phyloP scores from a whole-genome alignment of 1,140 invertebrate genomes.

The Metaphire vulgaris region DNA sequence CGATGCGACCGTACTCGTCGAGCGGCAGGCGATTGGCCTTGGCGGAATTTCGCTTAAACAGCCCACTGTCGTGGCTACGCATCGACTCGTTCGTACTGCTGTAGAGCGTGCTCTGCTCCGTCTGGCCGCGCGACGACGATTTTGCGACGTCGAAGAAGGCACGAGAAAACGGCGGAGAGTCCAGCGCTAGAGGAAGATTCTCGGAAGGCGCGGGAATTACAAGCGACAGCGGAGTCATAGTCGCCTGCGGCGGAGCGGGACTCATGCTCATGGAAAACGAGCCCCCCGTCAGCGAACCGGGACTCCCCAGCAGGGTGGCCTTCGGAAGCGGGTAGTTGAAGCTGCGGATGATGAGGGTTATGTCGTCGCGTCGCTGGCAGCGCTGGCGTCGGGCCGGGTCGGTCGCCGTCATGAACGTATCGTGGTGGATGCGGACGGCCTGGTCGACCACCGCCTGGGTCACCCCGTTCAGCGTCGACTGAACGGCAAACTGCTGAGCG shows the following conservation, averaged over 20 bases:
- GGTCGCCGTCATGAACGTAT: slow-evolving; percentile 60
- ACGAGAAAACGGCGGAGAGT: slow-evolving; percentile 20
- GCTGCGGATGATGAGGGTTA: slow-evolving; percentile 76
- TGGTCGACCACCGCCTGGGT: slow-evolving; percentile 81
- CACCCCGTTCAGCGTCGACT: slow-evolving; percentile 71
- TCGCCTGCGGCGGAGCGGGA: neutral
- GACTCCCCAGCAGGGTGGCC: slow-evolving; percentile 44
- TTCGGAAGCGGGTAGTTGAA: slow-evolving; percentile 73
- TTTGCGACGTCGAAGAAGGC: slow-evolving; percentile 23
- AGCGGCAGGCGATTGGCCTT: slow-evolving; percentile 46
- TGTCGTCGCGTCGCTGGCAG: slow-evolving; percentile 64
- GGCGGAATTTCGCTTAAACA: slow-evolving; percentile 33
- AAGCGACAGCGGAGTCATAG: neutral
- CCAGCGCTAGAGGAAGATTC: slow-evolving; percentile 4
- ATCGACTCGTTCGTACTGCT: slow-evolving; percentile 38
- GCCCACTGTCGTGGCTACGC: slow-evolving; percentile 37
- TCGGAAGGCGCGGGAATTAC: slow-evolving; percentile 30
- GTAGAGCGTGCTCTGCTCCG: slow-evolving; percentile 20
- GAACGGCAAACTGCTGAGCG: slow-evolving; percentile 64
- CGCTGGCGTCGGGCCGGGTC: slow-evolving; percentile 34
- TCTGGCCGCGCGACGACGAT: neutral
- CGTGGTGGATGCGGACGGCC: slow-evolving; percentile 73
- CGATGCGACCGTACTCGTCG: slow-evolving; percentile 62
- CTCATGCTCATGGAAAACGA: slow-evolving; percentile 31
- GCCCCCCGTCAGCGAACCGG: slow-evolving; percentile 29